These are phyloP conservation scores for Dimorphilus gyrociliatus DNA, from an alignment of 2,888 invertebrate species.

Conservation along the genomic window DNA sequence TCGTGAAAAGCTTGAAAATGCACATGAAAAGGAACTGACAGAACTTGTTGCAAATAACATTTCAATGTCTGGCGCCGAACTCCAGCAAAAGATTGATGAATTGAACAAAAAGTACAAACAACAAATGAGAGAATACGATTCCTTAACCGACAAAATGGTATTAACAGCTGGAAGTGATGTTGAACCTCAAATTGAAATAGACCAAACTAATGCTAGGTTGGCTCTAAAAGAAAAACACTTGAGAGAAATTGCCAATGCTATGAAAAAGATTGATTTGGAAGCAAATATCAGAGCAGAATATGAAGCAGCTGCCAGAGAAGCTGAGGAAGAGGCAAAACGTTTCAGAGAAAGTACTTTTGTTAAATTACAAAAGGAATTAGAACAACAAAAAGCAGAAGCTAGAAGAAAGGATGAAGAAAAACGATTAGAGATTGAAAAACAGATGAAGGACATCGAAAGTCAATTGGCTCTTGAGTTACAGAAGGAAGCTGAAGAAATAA, in stretches of 20 bases:
- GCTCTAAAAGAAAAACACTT: slow-evolving; percentile 28
- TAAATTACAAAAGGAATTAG: slow-evolving; percentile 21
- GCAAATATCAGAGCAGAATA: no score
- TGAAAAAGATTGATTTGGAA: no score
- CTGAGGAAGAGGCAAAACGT: slow-evolving; percentile 12
- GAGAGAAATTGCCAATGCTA: slow-evolving; percentile 24
- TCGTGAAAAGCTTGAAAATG: slow-evolving; percentile 18
- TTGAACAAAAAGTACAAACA: slow-evolving; percentile 21
- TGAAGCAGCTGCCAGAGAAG: background rate
- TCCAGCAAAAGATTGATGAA: slow-evolving; percentile 18
- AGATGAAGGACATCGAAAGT: slow-evolving; percentile 15
- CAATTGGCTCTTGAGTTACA: slow-evolving; percentile 18
- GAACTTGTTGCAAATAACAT: slow-evolving; percentile 24
- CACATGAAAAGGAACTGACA: slow-evolving; percentile 29
- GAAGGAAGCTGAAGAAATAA: slow-evolving; percentile 19
- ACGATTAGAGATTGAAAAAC: slow-evolving; percentile 15
- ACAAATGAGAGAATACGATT: slow-evolving; percentile 24
- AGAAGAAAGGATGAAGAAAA: slow-evolving; percentile 19
- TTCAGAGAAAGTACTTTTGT: slow-evolving; percentile 17
- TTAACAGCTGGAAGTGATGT: slow-evolving; percentile 19
- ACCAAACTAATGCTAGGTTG: slow-evolving; percentile 20
- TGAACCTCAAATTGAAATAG: slow-evolving; percentile 17
- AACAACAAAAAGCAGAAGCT: slow-evolving; percentile 17
- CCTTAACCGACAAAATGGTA: slow-evolving; percentile 18
- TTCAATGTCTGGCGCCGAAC: slow-evolving; percentile 19